phyloP scores from a whole-genome alignment of 2,113 vertebrate species.

The Echinops telfairi region DNA sequence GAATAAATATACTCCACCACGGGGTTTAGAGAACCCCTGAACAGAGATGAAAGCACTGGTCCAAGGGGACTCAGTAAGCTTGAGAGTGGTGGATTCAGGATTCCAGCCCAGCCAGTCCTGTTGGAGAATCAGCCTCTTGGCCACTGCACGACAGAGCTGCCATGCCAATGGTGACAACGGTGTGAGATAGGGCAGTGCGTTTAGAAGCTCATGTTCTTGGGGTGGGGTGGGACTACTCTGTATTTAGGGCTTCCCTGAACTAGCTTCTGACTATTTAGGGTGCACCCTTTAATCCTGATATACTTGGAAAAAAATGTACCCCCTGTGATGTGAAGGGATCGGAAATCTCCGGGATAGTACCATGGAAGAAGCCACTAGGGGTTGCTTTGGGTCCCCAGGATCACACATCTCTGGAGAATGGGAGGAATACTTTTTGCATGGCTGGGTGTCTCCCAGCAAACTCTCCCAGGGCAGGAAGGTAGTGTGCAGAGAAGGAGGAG shows the following conservation, averaged over 20 bases:
- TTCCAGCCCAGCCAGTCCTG: not conserved
- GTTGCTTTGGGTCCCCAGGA: not conserved
- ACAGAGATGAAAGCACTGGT: constrained; percentile 61
- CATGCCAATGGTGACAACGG: not conserved
- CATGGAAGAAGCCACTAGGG: not conserved
- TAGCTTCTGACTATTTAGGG: not conserved
- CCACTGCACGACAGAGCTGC: no score
- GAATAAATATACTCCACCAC: not conserved
- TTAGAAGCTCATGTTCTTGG: not conserved
- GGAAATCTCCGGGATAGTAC: not conserved
- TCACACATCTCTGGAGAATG: not conserved
- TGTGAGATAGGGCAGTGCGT: not conserved
- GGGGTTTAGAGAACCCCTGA: not conserved
- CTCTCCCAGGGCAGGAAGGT: not conserved
- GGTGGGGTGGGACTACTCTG: not conserved
- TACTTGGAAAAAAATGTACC: not conserved
- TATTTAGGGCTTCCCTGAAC: not conserved
- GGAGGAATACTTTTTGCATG: not conserved
- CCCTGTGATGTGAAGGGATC: not conserved
- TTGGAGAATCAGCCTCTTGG: not conserved
- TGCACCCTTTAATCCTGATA: not conserved
- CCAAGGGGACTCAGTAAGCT: not conserved
- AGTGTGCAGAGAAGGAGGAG: not conserved
- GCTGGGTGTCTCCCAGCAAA: not conserved
- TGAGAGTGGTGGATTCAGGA: not conserved